phyloP scores from a whole-genome alignment of 2,797 vertebrate genomes.

The Diplodus puntazzo region DNA sequence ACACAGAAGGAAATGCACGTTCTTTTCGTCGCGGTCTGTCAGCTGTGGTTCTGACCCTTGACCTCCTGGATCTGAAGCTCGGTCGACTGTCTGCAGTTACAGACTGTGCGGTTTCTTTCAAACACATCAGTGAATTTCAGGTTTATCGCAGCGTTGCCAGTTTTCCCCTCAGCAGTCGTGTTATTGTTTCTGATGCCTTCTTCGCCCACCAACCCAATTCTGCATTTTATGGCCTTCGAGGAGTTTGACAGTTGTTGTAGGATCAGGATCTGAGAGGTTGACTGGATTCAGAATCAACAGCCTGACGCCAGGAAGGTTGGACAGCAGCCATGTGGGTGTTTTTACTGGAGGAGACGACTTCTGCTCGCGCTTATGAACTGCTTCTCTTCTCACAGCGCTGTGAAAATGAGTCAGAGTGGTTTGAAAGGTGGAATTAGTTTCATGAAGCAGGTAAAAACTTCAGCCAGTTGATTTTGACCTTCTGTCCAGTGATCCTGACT shows the following conservation, averaged over 20 bases:
- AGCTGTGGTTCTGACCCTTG: conserved; percentile 23
- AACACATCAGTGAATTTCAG: conserved; percentile 5
- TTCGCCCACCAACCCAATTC: conserved; percentile 31
- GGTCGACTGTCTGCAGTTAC: not conserved
- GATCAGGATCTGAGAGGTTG: conserved; percentile 50
- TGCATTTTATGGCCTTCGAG: conserved; percentile 27
- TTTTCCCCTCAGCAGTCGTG: conserved; percentile 22
- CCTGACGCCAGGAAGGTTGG: conserved; percentile 24
- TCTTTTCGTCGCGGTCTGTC: not conserved
- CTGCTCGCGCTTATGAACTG: not conserved
- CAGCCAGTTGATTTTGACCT: not conserved
- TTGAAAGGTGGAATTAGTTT: not conserved
- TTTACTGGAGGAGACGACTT: conserved; percentile 46
- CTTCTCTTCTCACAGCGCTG: not conserved
- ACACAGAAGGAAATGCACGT: conserved; percentile 5
- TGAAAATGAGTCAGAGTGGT: not conserved
- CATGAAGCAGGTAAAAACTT: not conserved
- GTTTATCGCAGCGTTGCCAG: conserved; percentile 7
- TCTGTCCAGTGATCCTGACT: not conserved
- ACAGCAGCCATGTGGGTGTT: conserved; percentile 48
- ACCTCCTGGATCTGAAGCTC: not conserved
- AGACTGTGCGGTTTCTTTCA: conserved; percentile 17
- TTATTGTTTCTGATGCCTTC: conserved; percentile 62
- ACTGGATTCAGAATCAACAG: conserved; percentile 55
- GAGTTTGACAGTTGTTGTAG: conserved; percentile 34